A percentile compares a stretch with the other conserved stretches of the same genome.
Evolutionary conservation across 2,113 vertebrate species (phyloP).

Genomic region (Heloderma charlesbogerti): DNA sequence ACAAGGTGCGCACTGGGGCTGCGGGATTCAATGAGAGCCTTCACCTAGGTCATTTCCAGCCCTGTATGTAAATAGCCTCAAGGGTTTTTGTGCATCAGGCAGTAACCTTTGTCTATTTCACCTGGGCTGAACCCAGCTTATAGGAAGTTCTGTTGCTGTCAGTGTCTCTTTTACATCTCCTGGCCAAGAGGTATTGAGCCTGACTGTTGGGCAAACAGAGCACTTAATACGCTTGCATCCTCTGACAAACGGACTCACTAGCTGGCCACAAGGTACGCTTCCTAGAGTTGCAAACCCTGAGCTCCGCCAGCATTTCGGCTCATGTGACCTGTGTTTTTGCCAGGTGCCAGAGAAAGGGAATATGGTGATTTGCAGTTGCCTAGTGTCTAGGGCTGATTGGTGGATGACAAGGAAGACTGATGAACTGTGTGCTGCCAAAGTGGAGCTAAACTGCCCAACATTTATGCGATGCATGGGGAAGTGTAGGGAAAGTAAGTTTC

Average conservation of each 20-base stretch:
- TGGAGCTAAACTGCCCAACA: neutral
- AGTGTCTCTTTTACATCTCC: neutral
- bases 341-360: neutral
- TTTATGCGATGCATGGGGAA: neutral
- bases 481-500: neutral
- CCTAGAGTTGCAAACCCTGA: neutral
- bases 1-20: neutral
- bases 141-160: neutral
- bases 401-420: neutral
- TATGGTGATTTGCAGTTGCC: neutral
- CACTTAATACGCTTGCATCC: neutral
- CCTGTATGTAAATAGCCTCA: slow-evolving; percentile 9
- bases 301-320: neutral
- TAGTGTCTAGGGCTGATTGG: neutral
- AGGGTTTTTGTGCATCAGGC: neutral
- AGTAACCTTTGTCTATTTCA: neutral
- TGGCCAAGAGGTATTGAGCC: neutral
- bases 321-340: too few relatives aligned
- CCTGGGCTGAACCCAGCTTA: slow-evolving; percentile 14
- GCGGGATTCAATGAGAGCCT: neutral
- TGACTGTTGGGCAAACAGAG: neutral
- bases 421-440: neutral
- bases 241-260: neutral
- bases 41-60: neutral
- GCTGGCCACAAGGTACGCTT: neutral